A percentile compares a stretch with the other conserved stretches of the same genome.
These are phyloP conservation scores for Hippoglossus hippoglossus DNA, from an alignment of 2,797 vertebrate species.

Conservation along the genomic window DNA sequence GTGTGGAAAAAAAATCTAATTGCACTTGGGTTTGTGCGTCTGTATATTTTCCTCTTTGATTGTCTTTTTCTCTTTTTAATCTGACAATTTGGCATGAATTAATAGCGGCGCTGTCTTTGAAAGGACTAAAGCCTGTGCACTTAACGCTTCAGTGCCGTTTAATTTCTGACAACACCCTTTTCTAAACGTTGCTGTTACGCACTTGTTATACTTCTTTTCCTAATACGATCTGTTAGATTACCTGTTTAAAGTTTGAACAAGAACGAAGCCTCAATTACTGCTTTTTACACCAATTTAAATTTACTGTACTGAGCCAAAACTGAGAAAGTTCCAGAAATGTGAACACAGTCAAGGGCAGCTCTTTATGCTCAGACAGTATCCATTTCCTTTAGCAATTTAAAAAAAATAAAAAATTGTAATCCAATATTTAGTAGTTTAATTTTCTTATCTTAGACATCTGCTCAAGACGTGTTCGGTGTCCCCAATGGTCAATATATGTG, in stretches of 20 bases:
- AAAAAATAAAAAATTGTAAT: too few species aligned
- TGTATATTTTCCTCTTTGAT: neutral
- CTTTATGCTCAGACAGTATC: too few species aligned
- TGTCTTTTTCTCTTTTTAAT: slow-evolving; percentile 13
- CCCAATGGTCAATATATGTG: too few species aligned
- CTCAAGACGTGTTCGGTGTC: too few species aligned
- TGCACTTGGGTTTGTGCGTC: slow-evolving; percentile 13
- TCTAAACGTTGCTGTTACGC: slow-evolving; percentile 25
- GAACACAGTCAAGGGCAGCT: slow-evolving; percentile 1
- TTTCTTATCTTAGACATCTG: too few species aligned
- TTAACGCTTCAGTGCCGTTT: slow-evolving; percentile 41
- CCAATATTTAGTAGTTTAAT: too few species aligned
- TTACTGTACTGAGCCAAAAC: slow-evolving; percentile 4
- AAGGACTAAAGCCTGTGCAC: slow-evolving; percentile 37
- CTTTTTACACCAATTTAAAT: slow-evolving; percentile 1
- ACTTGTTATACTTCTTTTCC: neutral
- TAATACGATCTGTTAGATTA: slow-evolving; percentile 23
- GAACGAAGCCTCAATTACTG: slow-evolving; percentile 8
- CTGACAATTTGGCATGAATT: slow-evolving; percentile 52
- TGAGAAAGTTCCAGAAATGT: slow-evolving; percentile 1
- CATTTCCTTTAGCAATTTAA: too few species aligned
- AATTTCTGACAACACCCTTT: slow-evolving; percentile 49
- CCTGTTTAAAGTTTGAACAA: slow-evolving; percentile 5
- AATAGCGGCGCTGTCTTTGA: slow-evolving; percentile 44
- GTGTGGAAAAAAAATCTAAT: slow-evolving; percentile 8